Evolutionary conservation across 2,113 vertebrate species (phyloP).

Genomic region (Willisornis vidua): DNA sequence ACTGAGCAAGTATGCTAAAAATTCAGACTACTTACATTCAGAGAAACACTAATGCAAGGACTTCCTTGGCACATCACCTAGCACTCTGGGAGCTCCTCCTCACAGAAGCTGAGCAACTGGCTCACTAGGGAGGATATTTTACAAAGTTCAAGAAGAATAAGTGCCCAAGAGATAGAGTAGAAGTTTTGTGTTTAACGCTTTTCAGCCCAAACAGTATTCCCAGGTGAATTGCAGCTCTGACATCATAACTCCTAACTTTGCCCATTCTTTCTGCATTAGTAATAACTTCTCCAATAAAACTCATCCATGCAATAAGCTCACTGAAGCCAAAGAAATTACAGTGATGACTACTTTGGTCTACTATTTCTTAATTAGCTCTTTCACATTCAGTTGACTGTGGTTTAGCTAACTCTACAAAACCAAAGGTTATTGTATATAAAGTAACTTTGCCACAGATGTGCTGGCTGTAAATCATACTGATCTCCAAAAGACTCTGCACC

Average conservation of each 20-base stretch:
- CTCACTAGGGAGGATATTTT: not conserved
- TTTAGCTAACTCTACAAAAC: conserved; percentile 29
- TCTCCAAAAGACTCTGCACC: not conserved
- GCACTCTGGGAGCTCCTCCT: not conserved
- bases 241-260: not conserved
- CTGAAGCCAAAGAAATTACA: conserved; percentile 44
- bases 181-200: not conserved
- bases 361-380: conserved; percentile 44
- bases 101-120: not conserved
- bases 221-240: not conserved
- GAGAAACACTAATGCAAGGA: not conserved
- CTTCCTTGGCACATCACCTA: not conserved
- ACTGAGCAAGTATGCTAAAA: not conserved
- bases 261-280: not conserved
- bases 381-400: conserved; percentile 30
- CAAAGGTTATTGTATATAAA: conserved; percentile 1
- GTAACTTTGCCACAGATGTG: not conserved
- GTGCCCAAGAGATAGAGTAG: not conserved
- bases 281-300: conserved; percentile 26
- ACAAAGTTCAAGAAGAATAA: not conserved
- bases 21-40: not conserved
- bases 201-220: not conserved
- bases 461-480: not conserved
- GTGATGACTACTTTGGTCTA: conserved; percentile 5
- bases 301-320: conserved; percentile 40